Conservation (phyloP, 2,797 vertebrate genomes). For the Pseudocheirus occidentalis region DNA sequence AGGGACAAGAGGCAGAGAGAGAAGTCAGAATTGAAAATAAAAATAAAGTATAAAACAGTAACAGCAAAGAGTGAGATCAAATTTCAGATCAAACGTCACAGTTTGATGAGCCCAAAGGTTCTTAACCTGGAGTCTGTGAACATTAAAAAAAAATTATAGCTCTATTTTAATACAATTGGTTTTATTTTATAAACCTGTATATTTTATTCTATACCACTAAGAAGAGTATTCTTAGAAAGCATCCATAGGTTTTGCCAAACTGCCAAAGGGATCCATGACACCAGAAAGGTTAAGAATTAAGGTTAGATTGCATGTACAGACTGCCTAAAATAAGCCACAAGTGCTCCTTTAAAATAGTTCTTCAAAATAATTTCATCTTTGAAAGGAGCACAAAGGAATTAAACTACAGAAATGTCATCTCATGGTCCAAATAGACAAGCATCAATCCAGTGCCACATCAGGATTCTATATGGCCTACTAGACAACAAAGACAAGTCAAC, state of each 20-base stretch:
- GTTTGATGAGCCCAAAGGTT: not conserved
- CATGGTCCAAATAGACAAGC: conserved; percentile 3
- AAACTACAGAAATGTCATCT: not conserved
- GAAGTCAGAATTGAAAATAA: not conserved
- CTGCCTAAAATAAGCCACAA: not conserved
- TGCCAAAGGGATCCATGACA: not conserved
- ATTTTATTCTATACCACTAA: not conserved
- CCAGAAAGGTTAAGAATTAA: not conserved
- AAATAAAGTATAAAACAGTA: not conserved
- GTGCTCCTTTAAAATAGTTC: not conserved
- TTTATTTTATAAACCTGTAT: not conserved
- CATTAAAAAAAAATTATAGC: not conserved
- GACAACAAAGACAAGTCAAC: not conserved
- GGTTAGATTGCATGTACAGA: not conserved
- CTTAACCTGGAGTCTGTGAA: not conserved
- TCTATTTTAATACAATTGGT: not conserved
- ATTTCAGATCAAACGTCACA: conserved; percentile 18
- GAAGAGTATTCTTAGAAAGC: not conserved
- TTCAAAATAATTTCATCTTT: conserved; percentile 29
- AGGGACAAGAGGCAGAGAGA: not conserved
- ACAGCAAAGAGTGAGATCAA: not conserved
- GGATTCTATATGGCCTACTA: not conserved
- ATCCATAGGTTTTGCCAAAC: not conserved
- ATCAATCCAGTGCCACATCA: not conserved
- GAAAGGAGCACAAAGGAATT: not conserved